phyloP scores from a whole-genome alignment of 2,888 invertebrate species.

The Cataglyphis cursor region DNA sequence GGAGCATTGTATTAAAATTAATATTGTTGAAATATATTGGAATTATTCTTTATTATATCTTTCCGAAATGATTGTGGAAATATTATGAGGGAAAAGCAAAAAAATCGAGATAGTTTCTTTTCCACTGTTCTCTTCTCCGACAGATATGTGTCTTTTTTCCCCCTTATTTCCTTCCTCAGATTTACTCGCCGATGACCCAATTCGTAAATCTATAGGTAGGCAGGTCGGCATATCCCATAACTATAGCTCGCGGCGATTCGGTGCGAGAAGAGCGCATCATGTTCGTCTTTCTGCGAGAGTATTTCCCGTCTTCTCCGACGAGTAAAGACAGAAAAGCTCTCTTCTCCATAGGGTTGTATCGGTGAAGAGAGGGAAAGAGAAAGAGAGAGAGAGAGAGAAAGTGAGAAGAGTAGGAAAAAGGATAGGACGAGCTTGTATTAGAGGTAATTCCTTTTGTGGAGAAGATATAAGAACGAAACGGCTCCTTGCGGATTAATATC shows the following conservation, averaged over 20 bases:
- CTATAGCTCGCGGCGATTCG: slow-evolving; percentile 39
- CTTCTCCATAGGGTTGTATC: slow-evolving; percentile 18
- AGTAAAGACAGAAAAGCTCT: slow-evolving; percentile 40
- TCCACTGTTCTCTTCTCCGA: slow-evolving; percentile 56
- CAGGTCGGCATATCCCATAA: slow-evolving; percentile 59
- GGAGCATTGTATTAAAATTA: not conserved
- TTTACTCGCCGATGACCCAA: slow-evolving; percentile 69
- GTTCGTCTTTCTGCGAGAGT: slow-evolving; percentile 53
- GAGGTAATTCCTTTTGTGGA: slow-evolving; percentile 69
- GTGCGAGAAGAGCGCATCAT: slow-evolving; percentile 55
- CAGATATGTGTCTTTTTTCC: slow-evolving; percentile 53
- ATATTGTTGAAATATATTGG: not conserved
- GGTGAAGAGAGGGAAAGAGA: slow-evolving; percentile 1
- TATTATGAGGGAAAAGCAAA: not conserved
- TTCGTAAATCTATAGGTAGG: slow-evolving; percentile 63
- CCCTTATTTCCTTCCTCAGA: slow-evolving; percentile 63
- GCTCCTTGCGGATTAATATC: slow-evolving; percentile 70
- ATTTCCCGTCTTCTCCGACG: slow-evolving; percentile 57
- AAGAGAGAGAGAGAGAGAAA: not conserved
- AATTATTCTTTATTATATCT: not conserved
- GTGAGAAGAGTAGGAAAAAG: slow-evolving; percentile 21
- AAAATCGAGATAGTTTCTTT: slow-evolving; percentile 57
- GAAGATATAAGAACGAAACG: slow-evolving; percentile 64
- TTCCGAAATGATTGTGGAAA: not conserved
- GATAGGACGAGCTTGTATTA: slow-evolving; percentile 63